Evolutionary conservation across 2,888 invertebrate genomes (phyloP).

Genomic region (Scelioninae gen. 2): DNA sequence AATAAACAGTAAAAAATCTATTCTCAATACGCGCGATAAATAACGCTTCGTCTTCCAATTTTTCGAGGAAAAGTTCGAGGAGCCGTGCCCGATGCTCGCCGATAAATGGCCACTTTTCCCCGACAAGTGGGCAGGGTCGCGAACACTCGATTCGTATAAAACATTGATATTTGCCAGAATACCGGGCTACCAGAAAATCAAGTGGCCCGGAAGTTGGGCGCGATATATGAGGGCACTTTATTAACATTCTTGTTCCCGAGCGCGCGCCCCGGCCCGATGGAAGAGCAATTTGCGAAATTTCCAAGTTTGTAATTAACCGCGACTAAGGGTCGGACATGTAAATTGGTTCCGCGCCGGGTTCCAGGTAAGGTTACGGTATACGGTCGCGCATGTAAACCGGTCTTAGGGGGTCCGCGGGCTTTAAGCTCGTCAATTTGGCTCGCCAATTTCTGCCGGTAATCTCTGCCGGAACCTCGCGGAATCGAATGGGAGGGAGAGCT

Average conservation of each 20-base stretch:
- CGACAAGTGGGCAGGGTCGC: conserved; percentile 37
- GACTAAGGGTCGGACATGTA: conserved; percentile 45
- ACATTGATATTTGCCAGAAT: conserved; percentile 58
- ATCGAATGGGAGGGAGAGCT: conserved; percentile 36
- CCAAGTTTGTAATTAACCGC: conserved; percentile 59
- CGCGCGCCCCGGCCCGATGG: conserved; percentile 28
- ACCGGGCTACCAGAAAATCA: conserved; percentile 13
- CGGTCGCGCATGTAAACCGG: conserved; percentile 28
- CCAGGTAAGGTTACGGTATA: conserved; percentile 3
- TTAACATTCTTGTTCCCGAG: conserved; percentile 62
- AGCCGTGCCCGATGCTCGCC: neutral
- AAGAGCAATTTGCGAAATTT: conserved; percentile 47
- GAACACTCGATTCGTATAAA: conserved; percentile 55
- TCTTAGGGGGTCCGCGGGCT: conserved; percentile 31
- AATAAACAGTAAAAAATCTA: conserved; percentile 32
- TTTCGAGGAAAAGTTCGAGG: conserved; percentile 29
- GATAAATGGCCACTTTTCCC: conserved; percentile 37
- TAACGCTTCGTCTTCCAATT: conserved; percentile 29
- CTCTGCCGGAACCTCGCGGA: conserved; percentile 25
- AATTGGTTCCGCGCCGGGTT: conserved; percentile 28
- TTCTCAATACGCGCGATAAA: conserved; percentile 32
- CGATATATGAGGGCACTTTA: conserved; percentile 54
- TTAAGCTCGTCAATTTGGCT: conserved; percentile 43
- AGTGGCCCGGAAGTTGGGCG: conserved; percentile 43
- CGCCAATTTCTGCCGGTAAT: conserved; percentile 46